Evolutionary conservation across 2,113 vertebrate genomes (phyloP), one percentile per base, ranked within the genome.

Genomic region (Eubucco bourcierii): DNA sequence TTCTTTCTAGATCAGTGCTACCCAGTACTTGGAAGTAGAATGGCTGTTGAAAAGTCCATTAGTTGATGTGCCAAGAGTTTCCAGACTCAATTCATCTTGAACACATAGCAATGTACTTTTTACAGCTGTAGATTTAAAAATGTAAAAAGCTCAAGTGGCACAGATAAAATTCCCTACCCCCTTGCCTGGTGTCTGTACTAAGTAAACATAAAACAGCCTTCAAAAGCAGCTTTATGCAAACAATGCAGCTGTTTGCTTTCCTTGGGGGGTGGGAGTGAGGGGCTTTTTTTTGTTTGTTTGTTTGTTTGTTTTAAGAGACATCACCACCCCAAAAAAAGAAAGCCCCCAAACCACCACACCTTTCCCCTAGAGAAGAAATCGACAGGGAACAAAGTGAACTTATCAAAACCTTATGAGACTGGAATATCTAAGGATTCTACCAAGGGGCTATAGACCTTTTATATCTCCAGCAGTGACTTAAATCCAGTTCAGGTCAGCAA

Each of bases 181-280:
- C 91, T 56, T 19, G 73, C 70, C 78, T 81, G 53, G 39, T 93
- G 86, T 94, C 92, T 92, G 81, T 46, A 83, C 61, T 94, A 92
- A 95, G 87, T 78, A 96, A 97, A 96, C 71, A 95, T 14, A 88
- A 41, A 93, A 91, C 28, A 94, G 92, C 88, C 96, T 95, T 97
- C 92, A 96, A 96, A 97, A 90, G 72, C 90, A 94, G 95, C 79
- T 94, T 95, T 97, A 84, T 90, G 89, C 94, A 97, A 98, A 97
- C 94, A 97, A 87, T 55, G 74, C 61, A 89, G 92, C 46, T 97
- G 85, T 97, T 97, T 97, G 96, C 94, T 94, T 94, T 97, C 78
- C 93, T 93, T 47, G 46, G 25, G 59, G 65, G 27, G 53, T 31
- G 21, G 47, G 21, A 50, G 47, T 21, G 47, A n/a, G n/a, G n/a